These are phyloP conservation scores for Agelas oroides DNA, from an alignment of 37 sponge, comb jelly and placozoan genomes.

Conservation along the genomic window DNA sequence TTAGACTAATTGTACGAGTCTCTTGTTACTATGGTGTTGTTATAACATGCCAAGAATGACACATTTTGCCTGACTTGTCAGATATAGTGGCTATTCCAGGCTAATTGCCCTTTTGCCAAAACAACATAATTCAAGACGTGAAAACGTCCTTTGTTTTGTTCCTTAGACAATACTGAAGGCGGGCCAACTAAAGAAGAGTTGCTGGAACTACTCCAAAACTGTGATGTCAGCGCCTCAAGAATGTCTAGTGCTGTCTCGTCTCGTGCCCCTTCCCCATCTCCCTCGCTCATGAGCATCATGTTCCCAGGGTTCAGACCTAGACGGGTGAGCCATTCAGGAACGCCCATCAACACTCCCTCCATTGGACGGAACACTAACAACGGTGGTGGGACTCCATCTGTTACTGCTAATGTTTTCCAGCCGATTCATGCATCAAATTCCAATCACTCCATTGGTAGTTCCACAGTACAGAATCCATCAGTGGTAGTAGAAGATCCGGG, in stretches of 20 bases:
- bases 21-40: no score
- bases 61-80: no score
- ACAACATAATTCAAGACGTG: not conserved
- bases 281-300: constrained; percentile 78
- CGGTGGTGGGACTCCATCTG: not conserved
- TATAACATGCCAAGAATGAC: no score
- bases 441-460: not conserved
- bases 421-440: not conserved
- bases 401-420: not conserved
- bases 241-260: constrained; percentile 83
- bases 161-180: constrained; percentile 20
- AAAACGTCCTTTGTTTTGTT: not conserved
- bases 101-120: not conserved
- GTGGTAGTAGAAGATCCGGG: no score
- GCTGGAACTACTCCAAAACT: constrained; percentile 85
- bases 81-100: no score
- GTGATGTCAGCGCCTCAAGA: constrained; percentile 78
- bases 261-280: constrained; percentile 87
- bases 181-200: constrained; percentile 86
- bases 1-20: no score
- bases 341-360: constrained; percentile 49
- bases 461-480: no score
- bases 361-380: not conserved
- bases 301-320: constrained; percentile 59
- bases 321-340: constrained; percentile 12